Percentiles rank a stretch among this genome's conserved stretches.
Conservation (phyloP, 1,140 invertebrate species). For the Pseudachorutes palmiensis region DNA sequence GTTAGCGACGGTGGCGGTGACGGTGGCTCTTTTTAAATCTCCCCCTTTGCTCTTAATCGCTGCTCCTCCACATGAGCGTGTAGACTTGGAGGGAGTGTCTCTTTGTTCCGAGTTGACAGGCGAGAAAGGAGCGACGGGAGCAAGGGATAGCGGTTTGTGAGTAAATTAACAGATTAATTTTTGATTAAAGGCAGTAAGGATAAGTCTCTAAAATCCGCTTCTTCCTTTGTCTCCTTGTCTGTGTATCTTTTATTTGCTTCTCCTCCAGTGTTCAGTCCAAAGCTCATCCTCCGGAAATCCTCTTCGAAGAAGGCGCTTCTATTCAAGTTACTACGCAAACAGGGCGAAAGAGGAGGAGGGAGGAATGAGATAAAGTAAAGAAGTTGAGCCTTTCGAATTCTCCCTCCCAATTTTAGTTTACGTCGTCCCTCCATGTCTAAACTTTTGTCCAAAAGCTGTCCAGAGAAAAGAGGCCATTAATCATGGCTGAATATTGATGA, state of each 20-base stretch:
- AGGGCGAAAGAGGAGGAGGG: too few species aligned
- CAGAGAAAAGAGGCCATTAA: not conserved
- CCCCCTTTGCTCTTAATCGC: too few species aligned
- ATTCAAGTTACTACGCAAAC: not conserved
- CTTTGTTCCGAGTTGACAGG: too few species aligned
- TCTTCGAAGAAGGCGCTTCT: not conserved
- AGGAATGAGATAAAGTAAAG: not conserved
- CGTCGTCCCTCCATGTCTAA: not conserved
- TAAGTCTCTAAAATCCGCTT: not conserved
- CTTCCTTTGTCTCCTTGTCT: slow-evolving; percentile 2
- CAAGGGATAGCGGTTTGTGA: too few species aligned
- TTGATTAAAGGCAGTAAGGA: not conserved
- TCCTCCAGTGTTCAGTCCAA: not conserved
- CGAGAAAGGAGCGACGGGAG: too few species aligned
- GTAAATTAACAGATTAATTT: slow-evolving; percentile 11
- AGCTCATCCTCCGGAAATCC: slow-evolving; percentile 12
- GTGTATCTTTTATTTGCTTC: not conserved
- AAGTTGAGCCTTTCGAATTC: slow-evolving; percentile 10
- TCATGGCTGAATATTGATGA: slow-evolving; percentile 4
- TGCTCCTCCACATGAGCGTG: too few species aligned
- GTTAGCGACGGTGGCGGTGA: too few species aligned
- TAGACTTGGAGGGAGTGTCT: too few species aligned
- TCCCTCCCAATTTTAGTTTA: not conserved
- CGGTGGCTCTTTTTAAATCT: too few species aligned
- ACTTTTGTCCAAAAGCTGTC: slow-evolving; percentile 2